phyloP scores from a whole-genome alignment of 2,888 invertebrate genomes.

The Chloroclysta siterata region DNA sequence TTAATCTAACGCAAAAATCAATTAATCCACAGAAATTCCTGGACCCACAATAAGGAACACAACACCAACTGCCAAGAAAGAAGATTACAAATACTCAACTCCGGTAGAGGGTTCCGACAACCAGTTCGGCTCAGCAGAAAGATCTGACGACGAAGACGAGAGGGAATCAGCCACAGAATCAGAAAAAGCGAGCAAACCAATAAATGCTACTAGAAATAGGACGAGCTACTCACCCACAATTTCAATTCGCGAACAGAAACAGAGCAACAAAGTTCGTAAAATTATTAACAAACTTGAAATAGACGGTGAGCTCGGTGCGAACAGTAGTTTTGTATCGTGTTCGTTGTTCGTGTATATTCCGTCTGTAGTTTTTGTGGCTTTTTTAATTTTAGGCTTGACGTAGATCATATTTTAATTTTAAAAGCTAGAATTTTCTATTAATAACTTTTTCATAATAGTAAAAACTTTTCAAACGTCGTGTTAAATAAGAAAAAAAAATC shows the following conservation, averaged over 20 bases:
- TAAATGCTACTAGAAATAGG: constrained; percentile 61
- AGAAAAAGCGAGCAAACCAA: constrained; percentile 39
- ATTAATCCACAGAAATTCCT: constrained; percentile 89
- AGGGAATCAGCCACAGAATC: constrained; percentile 51
- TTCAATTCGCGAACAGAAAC: constrained; percentile 61
- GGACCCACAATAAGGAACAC: constrained; percentile 87
- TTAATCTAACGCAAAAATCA: too few relatives aligned
- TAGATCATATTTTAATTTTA: constrained; percentile 31
- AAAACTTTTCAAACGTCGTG: too few relatives aligned
- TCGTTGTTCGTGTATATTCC: constrained; percentile 36
- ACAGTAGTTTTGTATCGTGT: constrained; percentile 44
- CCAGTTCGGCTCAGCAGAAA: constrained; percentile 89
- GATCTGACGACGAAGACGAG: constrained; percentile 87
- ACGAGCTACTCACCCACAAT: constrained; percentile 53
- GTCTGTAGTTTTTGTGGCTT: constrained; percentile 37
- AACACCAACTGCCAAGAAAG: constrained; percentile 81
- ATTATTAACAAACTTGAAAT: constrained; percentile 68
- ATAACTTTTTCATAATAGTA: too few relatives aligned
- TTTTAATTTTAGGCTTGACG: constrained; percentile 47
- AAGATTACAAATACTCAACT: constrained; percentile 81
- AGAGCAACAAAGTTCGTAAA: constrained; percentile 76
- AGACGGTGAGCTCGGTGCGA: constrained; percentile 48
- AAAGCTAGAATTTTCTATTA: not conserved
- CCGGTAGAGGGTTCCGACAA: constrained; percentile 85
- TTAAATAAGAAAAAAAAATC: too few relatives aligned